These are phyloP conservation scores for Alca torda DNA, from an alignment of 2,797 vertebrate species.

Conservation along the genomic window DNA sequence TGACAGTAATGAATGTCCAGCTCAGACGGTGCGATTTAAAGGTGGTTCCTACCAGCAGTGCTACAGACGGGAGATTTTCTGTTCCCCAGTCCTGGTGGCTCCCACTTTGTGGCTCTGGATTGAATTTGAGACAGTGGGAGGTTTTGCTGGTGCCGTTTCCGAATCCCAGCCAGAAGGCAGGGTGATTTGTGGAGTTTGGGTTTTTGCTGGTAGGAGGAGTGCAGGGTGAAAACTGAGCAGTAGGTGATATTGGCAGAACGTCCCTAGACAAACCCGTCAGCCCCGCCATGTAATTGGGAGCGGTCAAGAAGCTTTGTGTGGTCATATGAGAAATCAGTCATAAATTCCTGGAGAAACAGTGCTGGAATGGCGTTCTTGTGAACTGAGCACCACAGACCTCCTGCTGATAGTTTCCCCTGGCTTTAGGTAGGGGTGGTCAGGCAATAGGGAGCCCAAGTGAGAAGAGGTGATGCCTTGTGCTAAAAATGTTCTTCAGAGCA, in stretches of 20 bases:
- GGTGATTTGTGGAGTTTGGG: background rate
- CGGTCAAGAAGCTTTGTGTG: background rate
- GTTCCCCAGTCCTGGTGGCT: background rate
- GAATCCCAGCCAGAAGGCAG: background rate
- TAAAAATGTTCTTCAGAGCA: background rate
- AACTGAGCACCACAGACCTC: background rate
- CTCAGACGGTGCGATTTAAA: background rate
- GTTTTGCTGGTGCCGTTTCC: background rate
- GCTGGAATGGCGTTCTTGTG: background rate
- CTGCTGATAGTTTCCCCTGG: background rate
- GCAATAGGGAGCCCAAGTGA: background rate
- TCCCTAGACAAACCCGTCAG: background rate
- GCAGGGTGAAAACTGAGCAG: background rate
- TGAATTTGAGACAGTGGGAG: background rate
- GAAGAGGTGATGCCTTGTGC: background rate
- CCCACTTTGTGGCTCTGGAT: background rate
- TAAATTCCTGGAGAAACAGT: background rate
- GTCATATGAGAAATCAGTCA: background rate
- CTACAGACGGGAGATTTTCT: background rate
- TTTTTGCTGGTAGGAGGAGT: background rate
- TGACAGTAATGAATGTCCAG: background rate
- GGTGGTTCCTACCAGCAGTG: background rate
- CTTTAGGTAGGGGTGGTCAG: background rate
- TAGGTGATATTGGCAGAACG: background rate
- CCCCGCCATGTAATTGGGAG: accelerated